Conservation (phyloP, 2,113 vertebrate species). For the Siniperca chuatsi region DNA sequence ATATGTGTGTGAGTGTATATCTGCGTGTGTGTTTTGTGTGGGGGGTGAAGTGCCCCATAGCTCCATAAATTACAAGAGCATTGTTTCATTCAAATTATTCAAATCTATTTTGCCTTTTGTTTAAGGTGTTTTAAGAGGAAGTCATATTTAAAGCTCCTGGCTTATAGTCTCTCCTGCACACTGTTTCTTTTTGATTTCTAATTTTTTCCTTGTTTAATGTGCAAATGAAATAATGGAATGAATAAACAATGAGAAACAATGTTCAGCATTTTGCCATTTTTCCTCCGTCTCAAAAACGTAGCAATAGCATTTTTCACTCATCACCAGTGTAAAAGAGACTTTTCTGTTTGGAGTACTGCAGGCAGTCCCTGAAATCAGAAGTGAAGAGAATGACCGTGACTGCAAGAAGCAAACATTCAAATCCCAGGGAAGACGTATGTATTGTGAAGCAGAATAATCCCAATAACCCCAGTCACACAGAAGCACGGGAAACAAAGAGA, state of each 20-base stretch:
- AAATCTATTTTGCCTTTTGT: conserved; percentile 46
- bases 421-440: conserved; percentile 78
- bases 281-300: conserved; percentile 12
- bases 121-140: conserved; percentile 36
- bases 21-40: not conserved
- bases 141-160: conserved; percentile 29
- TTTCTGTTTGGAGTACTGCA: conserved; percentile 64
- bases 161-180: conserved; percentile 15
- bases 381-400: conserved; percentile 79
- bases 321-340: conserved; percentile 50
- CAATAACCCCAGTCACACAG: conserved; percentile 81
- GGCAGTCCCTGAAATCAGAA: conserved; percentile 71
- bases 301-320: conserved; percentile 36
- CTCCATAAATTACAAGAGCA: conserved; percentile 7
- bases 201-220: conserved; percentile 46
- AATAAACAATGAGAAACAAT: conserved; percentile 37
- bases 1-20: not conserved
- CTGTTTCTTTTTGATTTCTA: conserved; percentile 34
- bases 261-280: conserved; percentile 35
- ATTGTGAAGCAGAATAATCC: conserved; percentile 85
- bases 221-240: conserved; percentile 51
- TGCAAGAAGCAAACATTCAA: conserved; percentile 81
- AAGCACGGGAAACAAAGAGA: conserved; percentile 80
- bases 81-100: conserved; percentile 32
- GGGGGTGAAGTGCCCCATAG: not conserved